phyloP scores from a whole-genome alignment of 2,113 vertebrate genomes.

The Halichoerus grypus region DNA sequence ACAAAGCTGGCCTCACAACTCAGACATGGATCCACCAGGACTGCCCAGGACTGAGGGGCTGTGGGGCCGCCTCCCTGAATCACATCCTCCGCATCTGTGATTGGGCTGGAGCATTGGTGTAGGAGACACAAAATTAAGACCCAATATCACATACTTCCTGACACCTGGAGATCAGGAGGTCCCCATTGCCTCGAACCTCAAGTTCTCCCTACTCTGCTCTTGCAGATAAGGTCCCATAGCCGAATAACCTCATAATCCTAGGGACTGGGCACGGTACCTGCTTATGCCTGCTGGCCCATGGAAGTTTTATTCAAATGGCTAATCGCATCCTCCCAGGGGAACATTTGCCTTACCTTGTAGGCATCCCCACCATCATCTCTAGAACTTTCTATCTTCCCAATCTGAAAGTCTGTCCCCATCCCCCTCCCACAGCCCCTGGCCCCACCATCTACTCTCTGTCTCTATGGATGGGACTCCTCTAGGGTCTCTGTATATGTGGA shows the following conservation, averaged over 20 bases:
- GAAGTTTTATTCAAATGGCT: neutral
- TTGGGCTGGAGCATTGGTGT: accelerated
- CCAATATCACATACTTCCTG: neutral
- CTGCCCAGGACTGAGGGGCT: neutral
- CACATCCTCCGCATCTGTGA: neutral
- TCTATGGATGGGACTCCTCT: too few relatives aligned
- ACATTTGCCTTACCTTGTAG: accelerated
- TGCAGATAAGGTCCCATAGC: neutral
- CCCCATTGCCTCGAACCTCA: neutral
- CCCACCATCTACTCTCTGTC: neutral
- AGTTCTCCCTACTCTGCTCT: neutral
- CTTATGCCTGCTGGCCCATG: neutral
- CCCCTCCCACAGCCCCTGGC: too few relatives aligned
- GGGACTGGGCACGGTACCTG: neutral
- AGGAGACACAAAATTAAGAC: neutral
- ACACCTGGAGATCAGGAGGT: neutral
- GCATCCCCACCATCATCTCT: neutral
- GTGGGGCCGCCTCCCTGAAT: neutral
- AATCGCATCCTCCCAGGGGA: neutral
- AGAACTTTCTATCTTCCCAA: neutral
- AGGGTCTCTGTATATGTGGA: neutral
- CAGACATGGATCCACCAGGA: neutral
- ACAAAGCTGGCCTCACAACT: neutral
- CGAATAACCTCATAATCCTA: accelerated
- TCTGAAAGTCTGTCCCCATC: neutral